A percentile compares a stretch with the other conserved stretches of the same genome.
phyloP scores from a whole-genome alignment of 2,113 vertebrate species.

The Eupsittula cactorum region DNA sequence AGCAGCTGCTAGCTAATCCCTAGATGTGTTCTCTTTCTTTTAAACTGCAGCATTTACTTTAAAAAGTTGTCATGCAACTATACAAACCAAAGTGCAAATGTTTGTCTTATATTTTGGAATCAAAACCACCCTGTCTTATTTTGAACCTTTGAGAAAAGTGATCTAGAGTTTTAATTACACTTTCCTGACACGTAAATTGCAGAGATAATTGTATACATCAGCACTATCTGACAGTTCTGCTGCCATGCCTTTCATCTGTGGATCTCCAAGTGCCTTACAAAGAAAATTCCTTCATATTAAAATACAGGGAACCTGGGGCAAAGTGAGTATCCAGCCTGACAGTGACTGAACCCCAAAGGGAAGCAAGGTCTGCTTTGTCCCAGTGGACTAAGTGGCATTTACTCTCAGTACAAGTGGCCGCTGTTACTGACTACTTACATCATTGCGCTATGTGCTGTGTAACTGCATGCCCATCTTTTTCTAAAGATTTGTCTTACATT shows the following conservation, averaged over 20 bases:
- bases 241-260: slow-evolving; percentile 6
- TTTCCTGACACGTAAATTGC: slow-evolving; percentile 29
- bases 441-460: not conserved
- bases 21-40: not conserved
- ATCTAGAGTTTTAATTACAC: slow-evolving; percentile 30
- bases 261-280: not conserved
- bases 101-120: not conserved
- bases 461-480: not conserved
- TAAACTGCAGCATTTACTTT: too few relatives aligned
- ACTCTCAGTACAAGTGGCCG: not conserved
- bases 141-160: slow-evolving; percentile 15
- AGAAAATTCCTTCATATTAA: not conserved
- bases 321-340: not conserved
- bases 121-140: not conserved
- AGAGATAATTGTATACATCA: slow-evolving; percentile 24
- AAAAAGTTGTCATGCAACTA: too few relatives aligned
- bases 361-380: not conserved
- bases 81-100: too few relatives aligned
- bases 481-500: not conserved
- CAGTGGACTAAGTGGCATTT: not conserved
- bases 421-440: not conserved
- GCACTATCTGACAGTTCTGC: slow-evolving; percentile 42
- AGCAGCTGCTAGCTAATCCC: slow-evolving; percentile 25
- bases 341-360: not conserved
- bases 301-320: not conserved